Percentiles rank a stretch among this genome's conserved stretches.
Evolutionary conservation across 37 sponge, comb jelly and placozoan genomes (phyloP).

Genomic region (Bolinopsis microptera): DNA sequence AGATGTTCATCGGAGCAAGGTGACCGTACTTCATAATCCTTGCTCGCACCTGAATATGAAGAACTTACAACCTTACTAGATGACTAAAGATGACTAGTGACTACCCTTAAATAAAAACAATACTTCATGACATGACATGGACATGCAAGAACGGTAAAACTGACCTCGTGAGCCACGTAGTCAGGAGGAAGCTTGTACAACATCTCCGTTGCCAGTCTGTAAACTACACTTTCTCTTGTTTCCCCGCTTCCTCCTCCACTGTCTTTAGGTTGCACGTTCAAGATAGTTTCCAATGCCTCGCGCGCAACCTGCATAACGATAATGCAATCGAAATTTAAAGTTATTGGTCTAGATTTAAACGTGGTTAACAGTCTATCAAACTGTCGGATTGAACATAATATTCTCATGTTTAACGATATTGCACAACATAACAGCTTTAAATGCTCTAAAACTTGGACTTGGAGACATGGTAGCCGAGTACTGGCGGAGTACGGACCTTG

Average conservation of each 20-base stretch:
- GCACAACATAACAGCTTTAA: no score
- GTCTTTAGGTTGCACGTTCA: slow-evolving; percentile 67
- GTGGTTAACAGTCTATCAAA: no score
- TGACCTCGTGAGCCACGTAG: slow-evolving; percentile 92
- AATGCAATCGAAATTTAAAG: not conserved
- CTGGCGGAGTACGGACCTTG: no score
- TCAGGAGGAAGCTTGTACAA: slow-evolving; percentile 91
- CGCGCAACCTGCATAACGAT: slow-evolving; percentile 30
- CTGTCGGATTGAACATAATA: not conserved
- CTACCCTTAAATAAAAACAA: no score
- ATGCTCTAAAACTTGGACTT: no score
- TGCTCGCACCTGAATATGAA: slow-evolving; percentile 76
- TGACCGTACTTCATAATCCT: slow-evolving; percentile 92
- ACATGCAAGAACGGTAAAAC: no score
- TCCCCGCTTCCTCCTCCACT: slow-evolving; percentile 89
- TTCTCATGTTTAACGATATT: not conserved
- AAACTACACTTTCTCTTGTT: slow-evolving; percentile 94
- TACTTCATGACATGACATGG: no score
- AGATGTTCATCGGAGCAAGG: slow-evolving; percentile 97
- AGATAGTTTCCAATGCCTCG: slow-evolving; percentile 57
- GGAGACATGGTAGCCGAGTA: no score
- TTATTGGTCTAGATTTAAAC: not conserved
- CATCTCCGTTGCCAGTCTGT: slow-evolving; percentile 88
- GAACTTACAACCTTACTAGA: not conserved
- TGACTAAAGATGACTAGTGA: no score